Base-by-base conservation (phyloP, 1,140 invertebrate species). In the Thaumatotibia leucotreta region DNA sequence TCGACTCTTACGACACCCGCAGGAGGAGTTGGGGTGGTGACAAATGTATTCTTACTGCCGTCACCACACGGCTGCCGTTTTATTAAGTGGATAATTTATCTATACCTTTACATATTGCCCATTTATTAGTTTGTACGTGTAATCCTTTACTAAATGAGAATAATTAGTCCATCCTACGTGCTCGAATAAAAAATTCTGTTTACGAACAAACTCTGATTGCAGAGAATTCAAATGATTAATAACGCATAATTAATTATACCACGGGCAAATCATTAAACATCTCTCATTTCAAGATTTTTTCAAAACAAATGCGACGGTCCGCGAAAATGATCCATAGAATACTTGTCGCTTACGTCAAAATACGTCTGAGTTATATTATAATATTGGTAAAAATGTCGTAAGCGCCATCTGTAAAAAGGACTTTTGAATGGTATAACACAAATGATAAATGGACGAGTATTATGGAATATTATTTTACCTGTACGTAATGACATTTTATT, bases 231-330 rank as follows among this genome's bases (percentile, higher is more conserved):
- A 54, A 54, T 27, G 23, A 54, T 27, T 54, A 54, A 54, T 54
- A 52, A 11, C 50, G 10, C 23, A 27, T 54, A 54, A 54, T 54
- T 54, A 27, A 54, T 54, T 22, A 54, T 54, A 14, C 35, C 22
- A 3, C 50, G 4, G 22, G 50, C 11, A 20, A 54, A n/a, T n/a
- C 23, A 54, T 52, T 52, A 52, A 27, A 54, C 50, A 20, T 27
- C 24, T 27, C 33, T n/a, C 33, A 52, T 54, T 54, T 11, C 50
- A 54, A 54, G 50, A 54, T 54, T 14, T 54, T 54, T 54, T 54
- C 50, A 22, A 24, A 35, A 23, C 49, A 52, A 54, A 54, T 27
- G 50, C 2, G n/a, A 5, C 3, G 0, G 1, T 39, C 35, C 1
- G 2, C 33, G 0, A 39, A 39, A 39, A 14, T 39, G n/a, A 39